A percentile compares a stretch with the other conserved stretches of the same genome.
phyloP scores from a whole-genome alignment of 2,888 invertebrate species.

The Parnassius orleans region DNA sequence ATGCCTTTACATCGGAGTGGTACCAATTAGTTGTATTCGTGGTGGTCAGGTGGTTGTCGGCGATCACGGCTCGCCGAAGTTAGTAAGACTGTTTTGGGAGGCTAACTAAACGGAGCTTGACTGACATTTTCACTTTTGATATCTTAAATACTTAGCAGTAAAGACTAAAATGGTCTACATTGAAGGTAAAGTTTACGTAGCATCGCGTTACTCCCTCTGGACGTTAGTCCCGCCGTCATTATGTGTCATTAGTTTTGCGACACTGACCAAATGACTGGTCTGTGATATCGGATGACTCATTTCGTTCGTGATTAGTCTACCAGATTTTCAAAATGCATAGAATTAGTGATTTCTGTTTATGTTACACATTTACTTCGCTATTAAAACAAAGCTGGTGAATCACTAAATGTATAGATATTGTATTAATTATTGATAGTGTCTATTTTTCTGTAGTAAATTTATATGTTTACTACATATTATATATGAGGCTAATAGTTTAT shows the following conservation, averaged over 20 bases:
- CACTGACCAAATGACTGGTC: constrained; percentile 79
- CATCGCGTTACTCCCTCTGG: constrained; percentile 51
- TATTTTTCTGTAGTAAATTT: too few species aligned
- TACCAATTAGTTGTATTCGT: constrained; percentile 59
- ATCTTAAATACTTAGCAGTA: constrained; percentile 41
- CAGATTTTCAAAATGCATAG: constrained; percentile 59
- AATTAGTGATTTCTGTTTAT: constrained; percentile 24
- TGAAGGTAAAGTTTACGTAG: constrained; percentile 37
- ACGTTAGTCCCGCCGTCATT: constrained; percentile 70
- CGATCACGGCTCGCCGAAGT: constrained; percentile 56
- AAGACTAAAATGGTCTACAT: constrained; percentile 43
- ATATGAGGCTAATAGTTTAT: too few species aligned
- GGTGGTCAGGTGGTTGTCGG: constrained; percentile 66
- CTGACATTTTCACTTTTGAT: constrained; percentile 43
- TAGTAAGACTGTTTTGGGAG: constrained; percentile 64
- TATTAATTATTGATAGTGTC: too few species aligned
- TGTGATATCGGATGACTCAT: constrained; percentile 78
- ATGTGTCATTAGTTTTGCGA: constrained; percentile 81
- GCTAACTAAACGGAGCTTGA: constrained; percentile 70
- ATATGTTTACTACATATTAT: too few species aligned
- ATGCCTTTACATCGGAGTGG: constrained; percentile 22
- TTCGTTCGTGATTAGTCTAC: constrained; percentile 69
- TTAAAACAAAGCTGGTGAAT: neutral
- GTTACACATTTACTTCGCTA: neutral
- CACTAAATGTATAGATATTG: too few species aligned